Evolutionary conservation across 2,797 vertebrate species (phyloP).

Genomic region (Poecilia picta): DNA sequence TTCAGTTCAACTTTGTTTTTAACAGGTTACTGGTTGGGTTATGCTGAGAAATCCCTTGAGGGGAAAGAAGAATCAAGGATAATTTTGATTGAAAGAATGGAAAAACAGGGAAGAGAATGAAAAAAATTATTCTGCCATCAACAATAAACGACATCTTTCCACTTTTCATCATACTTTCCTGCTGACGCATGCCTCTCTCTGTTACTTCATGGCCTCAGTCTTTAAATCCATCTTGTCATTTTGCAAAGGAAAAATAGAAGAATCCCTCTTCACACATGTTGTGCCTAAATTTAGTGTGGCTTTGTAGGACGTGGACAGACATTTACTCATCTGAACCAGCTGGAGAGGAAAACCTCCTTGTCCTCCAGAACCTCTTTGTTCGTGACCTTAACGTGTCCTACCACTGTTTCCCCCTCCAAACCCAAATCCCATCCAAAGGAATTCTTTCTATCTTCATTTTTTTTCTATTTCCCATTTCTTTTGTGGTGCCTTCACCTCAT

Average conservation of each 20-base stretch:
- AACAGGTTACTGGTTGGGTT: background rate
- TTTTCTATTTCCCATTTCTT: slow-evolving; percentile 25
- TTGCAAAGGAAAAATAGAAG: slow-evolving; percentile 27
- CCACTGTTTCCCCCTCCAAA: slow-evolving; percentile 23
- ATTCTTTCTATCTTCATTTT: slow-evolving; percentile 34
- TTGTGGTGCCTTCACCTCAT: slow-evolving; percentile 29
- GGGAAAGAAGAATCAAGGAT: background rate
- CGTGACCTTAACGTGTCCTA: background rate
- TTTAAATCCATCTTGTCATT: slow-evolving; percentile 39
- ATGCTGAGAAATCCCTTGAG: background rate
- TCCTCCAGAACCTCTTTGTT: background rate
- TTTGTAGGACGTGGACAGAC: slow-evolving; percentile 41
- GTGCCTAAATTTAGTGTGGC: slow-evolving; percentile 39
- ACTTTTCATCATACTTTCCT: slow-evolving; percentile 11
- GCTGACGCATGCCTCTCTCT: slow-evolving; percentile 32
- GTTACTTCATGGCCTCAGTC: slow-evolving; percentile 23
- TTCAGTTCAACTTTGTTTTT: background rate
- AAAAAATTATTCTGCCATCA: background rate
- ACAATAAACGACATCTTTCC: background rate
- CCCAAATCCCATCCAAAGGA: slow-evolving; percentile 23
- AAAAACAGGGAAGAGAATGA: background rate
- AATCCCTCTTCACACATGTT: slow-evolving; percentile 10
- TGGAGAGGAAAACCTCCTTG: slow-evolving; percentile 37
- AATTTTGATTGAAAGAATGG: background rate
- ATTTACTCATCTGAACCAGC: slow-evolving; percentile 55